Evolutionary conservation across 2,888 invertebrate genomes (phyloP), one percentile per base, ranked within the genome.

Genomic region (Eilema depressum): DNA sequence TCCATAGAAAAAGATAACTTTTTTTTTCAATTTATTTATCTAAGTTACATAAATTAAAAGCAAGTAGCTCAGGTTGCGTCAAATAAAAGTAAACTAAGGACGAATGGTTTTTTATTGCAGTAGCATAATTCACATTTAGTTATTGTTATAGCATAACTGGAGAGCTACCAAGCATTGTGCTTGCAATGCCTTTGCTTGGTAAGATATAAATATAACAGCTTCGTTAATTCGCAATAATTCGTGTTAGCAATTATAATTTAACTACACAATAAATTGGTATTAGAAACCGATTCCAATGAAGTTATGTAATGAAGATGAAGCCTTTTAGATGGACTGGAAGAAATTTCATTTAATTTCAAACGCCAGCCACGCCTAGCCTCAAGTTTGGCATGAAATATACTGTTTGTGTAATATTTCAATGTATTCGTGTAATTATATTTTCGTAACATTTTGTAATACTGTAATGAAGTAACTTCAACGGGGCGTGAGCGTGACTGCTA

Each of bases 331-430:
- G 11, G 59, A 26, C n/a, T 28, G 26, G 25, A 59, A 14, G 28
- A 28, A 28, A 53, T 53, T 26, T 17, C 28, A 47, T 47, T 47
- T 8, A 26, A 63, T 47, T 23, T 71, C 65, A 56, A 53, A 53
- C 53, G 8, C 10, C n/a, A 53, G 10, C 53, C 53, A 53, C 53
- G 53, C 53, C n/a, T 53, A 71, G 37, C 26, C 63, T 63, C 64
- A 61, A 69, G 66, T 77, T 60, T 63, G 73, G 28, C 66, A 33
- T 59, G 68, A 73, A 69, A 69, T 10, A 25, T 66, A 28, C 66
- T 71, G 68, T 62, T 65, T 71, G 73, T 75, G 73, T 71, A 75
- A 74, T 73, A 71, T 75, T 75, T 74, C 56, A 70, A 76, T 66
- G 65, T 69, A 41, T 59, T 75, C 30, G 33, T 68, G 63, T 71